These are phyloP conservation scores for Hippocampus abdominalis DNA, from an alignment of 2,113 vertebrate genomes.

Conservation along the genomic window DNA sequence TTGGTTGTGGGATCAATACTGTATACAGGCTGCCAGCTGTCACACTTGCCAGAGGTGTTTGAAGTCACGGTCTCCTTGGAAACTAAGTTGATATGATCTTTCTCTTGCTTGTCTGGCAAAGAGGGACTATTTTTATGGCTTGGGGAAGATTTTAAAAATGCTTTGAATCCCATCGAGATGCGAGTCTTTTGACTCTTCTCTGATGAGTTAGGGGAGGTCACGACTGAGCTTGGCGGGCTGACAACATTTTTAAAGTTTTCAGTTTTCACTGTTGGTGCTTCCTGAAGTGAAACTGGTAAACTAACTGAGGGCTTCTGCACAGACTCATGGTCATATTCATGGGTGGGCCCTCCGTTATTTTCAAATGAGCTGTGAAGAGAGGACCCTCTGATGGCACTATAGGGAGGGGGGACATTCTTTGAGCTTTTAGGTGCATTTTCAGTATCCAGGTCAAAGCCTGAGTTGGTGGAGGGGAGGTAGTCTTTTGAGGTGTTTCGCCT, in stretches of 20 bases:
- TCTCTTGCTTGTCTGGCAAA: conserved; percentile 85
- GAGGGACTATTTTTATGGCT: conserved; percentile 76
- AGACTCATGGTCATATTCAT: conserved; percentile 54
- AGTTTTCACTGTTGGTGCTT: conserved; percentile 42
- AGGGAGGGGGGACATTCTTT: conserved; percentile 67
- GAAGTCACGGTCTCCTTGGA: conserved; percentile 74
- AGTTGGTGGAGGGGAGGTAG: conserved; percentile 66
- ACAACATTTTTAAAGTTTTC: conserved; percentile 62
- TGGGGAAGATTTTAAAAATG: conserved; percentile 81
- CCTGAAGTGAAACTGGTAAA: conserved; percentile 54
- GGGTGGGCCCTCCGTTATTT: conserved; percentile 58
- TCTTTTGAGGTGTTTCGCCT: conserved; percentile 71
- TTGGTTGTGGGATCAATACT: conserved; percentile 43
- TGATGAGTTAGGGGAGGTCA: conserved; percentile 50
- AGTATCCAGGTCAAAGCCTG: conserved; percentile 60
- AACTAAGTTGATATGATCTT: conserved; percentile 84
- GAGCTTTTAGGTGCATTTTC: conserved; percentile 63
- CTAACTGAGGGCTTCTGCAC: conserved; percentile 61
- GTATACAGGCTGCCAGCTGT: conserved; percentile 20
- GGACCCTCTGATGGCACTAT: conserved; percentile 58
- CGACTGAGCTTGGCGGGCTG: conserved; percentile 47
- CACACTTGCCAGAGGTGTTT: conserved; percentile 49
- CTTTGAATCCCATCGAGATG: conserved; percentile 81
- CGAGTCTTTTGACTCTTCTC: conserved; percentile 78
- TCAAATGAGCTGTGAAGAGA: conserved; percentile 62